A percentile compares a stretch with the other conserved stretches of the same genome.
phyloP scores from a whole-genome alignment of 2,797 vertebrate species.

The Scyliorhinus canicula region DNA sequence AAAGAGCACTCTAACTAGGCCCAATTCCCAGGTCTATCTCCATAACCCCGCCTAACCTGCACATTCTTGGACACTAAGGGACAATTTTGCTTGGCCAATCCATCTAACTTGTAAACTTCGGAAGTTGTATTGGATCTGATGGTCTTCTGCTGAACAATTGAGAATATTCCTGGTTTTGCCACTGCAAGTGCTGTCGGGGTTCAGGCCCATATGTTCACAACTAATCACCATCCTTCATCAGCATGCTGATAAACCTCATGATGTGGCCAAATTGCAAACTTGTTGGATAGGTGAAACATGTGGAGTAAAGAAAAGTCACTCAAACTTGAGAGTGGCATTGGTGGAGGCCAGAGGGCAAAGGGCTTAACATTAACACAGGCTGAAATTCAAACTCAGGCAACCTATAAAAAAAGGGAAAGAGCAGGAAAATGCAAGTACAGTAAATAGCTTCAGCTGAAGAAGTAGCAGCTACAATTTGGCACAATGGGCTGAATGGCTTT shows the following conservation, averaged over 20 bases:
- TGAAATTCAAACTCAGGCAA: constrained; percentile 8
- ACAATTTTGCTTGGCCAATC: too few relatives aligned
- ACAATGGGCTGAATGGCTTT: not conserved
- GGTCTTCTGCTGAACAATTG: not conserved
- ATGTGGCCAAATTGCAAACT: too few relatives aligned
- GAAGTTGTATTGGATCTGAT: not conserved
- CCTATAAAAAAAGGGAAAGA: too few relatives aligned
- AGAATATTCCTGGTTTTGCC: not conserved
- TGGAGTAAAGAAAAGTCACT: too few relatives aligned
- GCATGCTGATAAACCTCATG: not conserved
- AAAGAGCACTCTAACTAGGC: too few relatives aligned
- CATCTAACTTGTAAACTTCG: too few relatives aligned
- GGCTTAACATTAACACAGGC: not conserved
- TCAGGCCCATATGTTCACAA: not conserved
- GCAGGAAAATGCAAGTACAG: not conserved
- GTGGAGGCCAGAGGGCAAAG: not conserved
- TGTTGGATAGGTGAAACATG: too few relatives aligned
- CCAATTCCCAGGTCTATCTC: too few relatives aligned
- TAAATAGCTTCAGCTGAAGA: not conserved
- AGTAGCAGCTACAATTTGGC: not conserved
- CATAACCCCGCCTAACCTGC: too few relatives aligned
- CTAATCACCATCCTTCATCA: not conserved
- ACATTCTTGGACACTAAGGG: too few relatives aligned
- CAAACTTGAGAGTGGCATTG: not conserved
- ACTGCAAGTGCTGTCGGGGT: not conserved